Percentiles rank a stretch among this genome's conserved stretches.
phyloP scores from a whole-genome alignment of 2,888 invertebrate genomes.

The Lithophane socia region DNA sequence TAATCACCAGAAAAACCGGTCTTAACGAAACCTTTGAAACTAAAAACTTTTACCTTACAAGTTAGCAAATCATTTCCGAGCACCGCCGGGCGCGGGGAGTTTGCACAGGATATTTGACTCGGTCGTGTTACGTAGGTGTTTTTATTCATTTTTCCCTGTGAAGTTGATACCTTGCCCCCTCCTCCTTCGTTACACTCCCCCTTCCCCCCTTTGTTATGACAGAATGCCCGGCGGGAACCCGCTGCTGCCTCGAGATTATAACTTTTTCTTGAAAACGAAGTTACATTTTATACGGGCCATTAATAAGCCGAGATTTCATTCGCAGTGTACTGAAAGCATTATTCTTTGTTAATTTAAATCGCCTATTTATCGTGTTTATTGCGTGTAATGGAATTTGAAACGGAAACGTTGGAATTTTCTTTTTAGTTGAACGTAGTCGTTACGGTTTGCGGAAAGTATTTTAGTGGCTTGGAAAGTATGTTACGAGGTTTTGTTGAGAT shows the following conservation, averaged over 20 bases:
- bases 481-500: constrained; percentile 1
- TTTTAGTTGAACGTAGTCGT: constrained; percentile 23
- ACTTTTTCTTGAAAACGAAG: constrained; percentile 74
- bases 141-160: constrained; percentile 73
- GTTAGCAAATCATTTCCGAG: constrained; percentile 67
- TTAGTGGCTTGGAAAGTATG: constrained; percentile 16
- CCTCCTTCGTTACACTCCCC: background rate
- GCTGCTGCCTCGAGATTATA: constrained; percentile 71
- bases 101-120: constrained; percentile 71
- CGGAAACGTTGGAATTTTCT: constrained; percentile 38
- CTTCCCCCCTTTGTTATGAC: constrained; percentile 70
- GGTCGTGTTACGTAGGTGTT: constrained; percentile 70
- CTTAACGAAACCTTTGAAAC: constrained; percentile 39
- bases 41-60: constrained; percentile 59
- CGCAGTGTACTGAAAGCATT: constrained; percentile 60
- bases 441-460: constrained; percentile 7
- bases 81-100: constrained; percentile 12
- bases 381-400: constrained; percentile 57
- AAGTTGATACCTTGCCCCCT: constrained; percentile 58
- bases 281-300: constrained; percentile 71
- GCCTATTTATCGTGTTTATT: constrained; percentile 61
- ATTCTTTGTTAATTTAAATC: constrained; percentile 60
- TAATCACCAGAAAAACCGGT: constrained; percentile 31
- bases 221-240: constrained; percentile 69
- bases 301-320: constrained; percentile 69